Conservation (phyloP, 2,797 vertebrate genomes). For the Aselliscus stoliczkanus region DNA sequence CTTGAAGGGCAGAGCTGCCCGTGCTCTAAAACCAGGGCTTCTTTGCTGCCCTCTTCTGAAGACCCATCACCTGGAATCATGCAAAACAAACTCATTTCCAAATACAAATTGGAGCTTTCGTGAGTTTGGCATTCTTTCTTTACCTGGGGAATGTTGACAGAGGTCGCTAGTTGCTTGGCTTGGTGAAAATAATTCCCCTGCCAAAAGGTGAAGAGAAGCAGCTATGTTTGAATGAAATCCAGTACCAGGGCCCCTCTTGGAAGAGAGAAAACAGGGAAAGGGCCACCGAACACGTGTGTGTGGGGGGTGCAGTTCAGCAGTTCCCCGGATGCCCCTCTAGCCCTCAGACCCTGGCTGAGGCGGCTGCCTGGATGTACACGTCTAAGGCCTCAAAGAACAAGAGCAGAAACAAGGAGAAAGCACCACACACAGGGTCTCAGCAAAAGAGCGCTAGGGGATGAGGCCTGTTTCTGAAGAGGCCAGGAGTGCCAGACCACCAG, state of each 20-base stretch:
- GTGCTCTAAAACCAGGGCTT: background rate
- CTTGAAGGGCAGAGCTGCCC: too few relatives aligned
- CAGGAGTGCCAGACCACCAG: background rate
- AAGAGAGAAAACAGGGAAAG: background rate
- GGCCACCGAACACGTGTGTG: background rate
- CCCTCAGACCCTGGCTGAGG: background rate
- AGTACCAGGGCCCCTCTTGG: background rate
- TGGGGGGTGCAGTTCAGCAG: background rate
- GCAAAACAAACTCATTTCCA: background rate
- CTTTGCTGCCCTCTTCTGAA: background rate
- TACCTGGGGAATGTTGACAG: background rate
- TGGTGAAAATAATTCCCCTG: background rate
- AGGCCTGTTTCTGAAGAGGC: too few relatives aligned
- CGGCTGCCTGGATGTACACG: background rate
- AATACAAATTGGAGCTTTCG: too few relatives aligned
- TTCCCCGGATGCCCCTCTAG: background rate
- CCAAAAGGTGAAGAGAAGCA: background rate
- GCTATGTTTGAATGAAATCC: too few relatives aligned
- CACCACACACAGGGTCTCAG: background rate
- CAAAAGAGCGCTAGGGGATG: background rate
- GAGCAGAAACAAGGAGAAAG: background rate
- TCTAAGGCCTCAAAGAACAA: background rate
- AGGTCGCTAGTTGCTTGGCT: background rate
- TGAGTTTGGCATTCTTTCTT: background rate
- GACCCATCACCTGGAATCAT: too few relatives aligned